Percentiles rank a stretch among this genome's conserved stretches.
phyloP scores from a whole-genome alignment of 2,888 invertebrate species.

The Orchesellides sinensis region DNA sequence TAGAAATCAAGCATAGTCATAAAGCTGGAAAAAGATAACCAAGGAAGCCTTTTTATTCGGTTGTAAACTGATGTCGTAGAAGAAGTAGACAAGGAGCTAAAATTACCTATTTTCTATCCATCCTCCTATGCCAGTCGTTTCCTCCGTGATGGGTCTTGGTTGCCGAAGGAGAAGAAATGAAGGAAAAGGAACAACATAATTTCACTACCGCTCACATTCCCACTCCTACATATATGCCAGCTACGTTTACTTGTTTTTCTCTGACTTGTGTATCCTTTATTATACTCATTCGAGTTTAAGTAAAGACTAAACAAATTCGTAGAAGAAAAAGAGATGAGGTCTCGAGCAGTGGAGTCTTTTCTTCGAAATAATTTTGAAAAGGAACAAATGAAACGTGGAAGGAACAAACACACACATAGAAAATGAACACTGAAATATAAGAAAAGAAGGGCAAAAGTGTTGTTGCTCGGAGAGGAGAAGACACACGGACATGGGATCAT shows the following conservation, averaged over 20 bases:
- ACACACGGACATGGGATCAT: conserved; percentile 49
- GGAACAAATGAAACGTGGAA: conserved; percentile 56
- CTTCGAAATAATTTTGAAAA: conserved; percentile 53
- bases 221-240: too few species aligned
- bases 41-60: not conserved
- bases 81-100: not conserved
- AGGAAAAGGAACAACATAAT: conserved; percentile 3
- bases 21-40: conserved; percentile 9
- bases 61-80: conserved; percentile 5
- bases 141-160: not conserved
- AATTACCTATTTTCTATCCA: conserved; percentile 25
- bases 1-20: conserved; percentile 7
- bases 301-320: too few species aligned
- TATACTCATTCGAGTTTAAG: too few species aligned
- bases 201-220: conserved; percentile 7
- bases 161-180: conserved; percentile 2
- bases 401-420: conserved; percentile 48
- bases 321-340: not conserved
- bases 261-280: not conserved
- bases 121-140: not conserved
- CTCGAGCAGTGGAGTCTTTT: conserved; percentile 11
- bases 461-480: conserved; percentile 11
- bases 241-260: not conserved
- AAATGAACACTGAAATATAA: conserved; percentile 21
- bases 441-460: conserved; percentile 12